A percentile compares a stretch with the other conserved stretches of the same genome.
Evolutionary conservation across 2,888 invertebrate species (phyloP).

Genomic region (Trachelus stipa): DNA sequence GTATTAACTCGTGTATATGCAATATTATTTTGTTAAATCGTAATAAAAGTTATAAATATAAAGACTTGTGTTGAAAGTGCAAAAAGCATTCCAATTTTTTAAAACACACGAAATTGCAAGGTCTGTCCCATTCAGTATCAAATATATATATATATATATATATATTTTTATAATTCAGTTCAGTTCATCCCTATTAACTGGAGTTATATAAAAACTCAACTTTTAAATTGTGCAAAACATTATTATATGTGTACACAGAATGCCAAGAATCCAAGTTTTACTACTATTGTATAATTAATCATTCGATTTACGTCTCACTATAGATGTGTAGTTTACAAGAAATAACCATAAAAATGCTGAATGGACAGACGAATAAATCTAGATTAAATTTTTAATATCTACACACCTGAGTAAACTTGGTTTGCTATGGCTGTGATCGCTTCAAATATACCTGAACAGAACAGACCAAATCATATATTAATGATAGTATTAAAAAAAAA

Average conservation of each 20-base stretch:
- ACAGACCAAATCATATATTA: slow-evolving; percentile 60
- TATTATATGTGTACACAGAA: neutral
- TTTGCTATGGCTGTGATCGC: slow-evolving; percentile 62
- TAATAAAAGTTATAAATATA: slow-evolving; percentile 11
- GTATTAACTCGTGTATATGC: neutral
- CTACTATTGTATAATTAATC: neutral
- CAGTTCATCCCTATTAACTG: neutral
- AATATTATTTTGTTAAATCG: slow-evolving; percentile 6
- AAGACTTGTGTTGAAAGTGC: slow-evolving; percentile 18
- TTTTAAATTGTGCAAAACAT: no score
- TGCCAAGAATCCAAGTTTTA: neutral
- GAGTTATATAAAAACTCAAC: neutral
- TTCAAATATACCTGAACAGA: slow-evolving; percentile 66
- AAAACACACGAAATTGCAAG: slow-evolving; percentile 31
- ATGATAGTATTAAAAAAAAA: slow-evolving; percentile 21
- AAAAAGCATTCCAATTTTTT: slow-evolving; percentile 15
- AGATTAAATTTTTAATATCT: slow-evolving; percentile 35
- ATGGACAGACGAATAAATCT: slow-evolving; percentile 56
- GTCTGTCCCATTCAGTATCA: slow-evolving; percentile 64
- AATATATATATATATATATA: neutral
- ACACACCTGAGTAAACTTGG: slow-evolving; percentile 66
- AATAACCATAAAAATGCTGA: slow-evolving; percentile 51
- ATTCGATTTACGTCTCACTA: neutral
- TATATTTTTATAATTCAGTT: neutral
- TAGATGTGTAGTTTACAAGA: neutral